Conservation (phyloP, 2,888 invertebrate genomes). For the Agonopterix subpropinquella region DNA sequence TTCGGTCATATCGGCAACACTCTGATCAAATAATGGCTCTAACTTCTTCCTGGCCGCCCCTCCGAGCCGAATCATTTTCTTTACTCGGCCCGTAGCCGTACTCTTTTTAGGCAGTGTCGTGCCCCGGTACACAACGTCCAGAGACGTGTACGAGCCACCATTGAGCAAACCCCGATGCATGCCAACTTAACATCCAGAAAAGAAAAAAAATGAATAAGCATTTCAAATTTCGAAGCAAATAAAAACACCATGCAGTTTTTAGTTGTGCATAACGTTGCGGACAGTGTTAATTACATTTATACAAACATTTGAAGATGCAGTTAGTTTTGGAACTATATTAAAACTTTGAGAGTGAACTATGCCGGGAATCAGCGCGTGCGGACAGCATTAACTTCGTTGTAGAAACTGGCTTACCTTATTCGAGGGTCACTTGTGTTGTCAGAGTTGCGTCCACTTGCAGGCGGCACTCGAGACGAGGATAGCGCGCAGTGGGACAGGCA, state of each 20-base stretch:
- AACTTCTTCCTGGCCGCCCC: conserved; percentile 49
- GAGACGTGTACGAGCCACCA: conserved; percentile 78
- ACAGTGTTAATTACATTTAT: not conserved
- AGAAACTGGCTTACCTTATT: too few species aligned
- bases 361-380: too few species aligned
- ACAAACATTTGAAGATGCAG: not conserved
- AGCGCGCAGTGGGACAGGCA: not conserved
- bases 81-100: conserved; percentile 58
- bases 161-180: conserved; percentile 79
- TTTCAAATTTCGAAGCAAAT: conserved; percentile 19
- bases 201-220: conserved; percentile 32
- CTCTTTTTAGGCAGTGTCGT: conserved; percentile 75
- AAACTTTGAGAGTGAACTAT: too few species aligned
- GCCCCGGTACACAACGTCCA: conserved; percentile 79
- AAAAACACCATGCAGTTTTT: conserved; percentile 6
- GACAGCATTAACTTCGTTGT: too few species aligned
- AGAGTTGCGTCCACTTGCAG: not conserved
- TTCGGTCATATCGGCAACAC: conserved; percentile 21
- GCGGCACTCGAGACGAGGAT: not conserved
- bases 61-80: conserved; percentile 75
- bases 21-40: conserved; percentile 28
- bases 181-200: conserved; percentile 52
- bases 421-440: not conserved
- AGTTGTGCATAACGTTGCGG: not conserved
- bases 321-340: too few species aligned